These are phyloP conservation scores for Artemia franciscana DNA, from an alignment of 1,140 invertebrate genomes.

Conservation along the genomic window DNA sequence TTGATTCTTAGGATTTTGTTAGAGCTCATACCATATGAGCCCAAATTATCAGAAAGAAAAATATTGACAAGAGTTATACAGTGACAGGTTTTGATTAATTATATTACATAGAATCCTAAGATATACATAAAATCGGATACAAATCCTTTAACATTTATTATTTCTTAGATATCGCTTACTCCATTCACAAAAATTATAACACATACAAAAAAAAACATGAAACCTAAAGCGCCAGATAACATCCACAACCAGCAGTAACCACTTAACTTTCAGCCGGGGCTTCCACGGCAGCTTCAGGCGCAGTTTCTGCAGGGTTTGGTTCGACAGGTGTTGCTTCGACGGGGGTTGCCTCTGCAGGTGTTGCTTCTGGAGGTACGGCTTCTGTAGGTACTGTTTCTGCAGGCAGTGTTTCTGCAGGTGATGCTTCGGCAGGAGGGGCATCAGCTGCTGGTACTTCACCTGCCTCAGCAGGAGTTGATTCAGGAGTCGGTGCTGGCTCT, in stretches of 20 bases:
- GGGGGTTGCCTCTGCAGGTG: not conserved
- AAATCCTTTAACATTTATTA: not conserved
- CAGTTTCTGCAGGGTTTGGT: not conserved
- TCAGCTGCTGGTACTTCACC: not conserved
- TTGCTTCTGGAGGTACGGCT: not conserved
- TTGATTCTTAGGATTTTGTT: no score
- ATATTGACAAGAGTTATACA: no score
- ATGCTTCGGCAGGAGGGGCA: not conserved
- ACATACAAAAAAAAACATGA: no score
- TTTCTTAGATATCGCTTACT: not conserved
- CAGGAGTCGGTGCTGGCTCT: not conserved
- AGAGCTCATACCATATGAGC: no score
- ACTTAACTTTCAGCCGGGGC: not conserved
- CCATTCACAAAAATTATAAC: not conserved
- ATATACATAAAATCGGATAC: no score
- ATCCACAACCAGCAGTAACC: not conserved
- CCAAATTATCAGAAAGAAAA: no score
- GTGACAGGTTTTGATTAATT: no score
- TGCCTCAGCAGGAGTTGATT: no score
- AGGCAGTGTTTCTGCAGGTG: not conserved
- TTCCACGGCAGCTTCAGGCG: not conserved
- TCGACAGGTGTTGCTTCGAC: not conserved
- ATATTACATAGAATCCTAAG: no score
- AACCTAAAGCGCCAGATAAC: no score
- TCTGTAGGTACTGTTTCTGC: not conserved